phyloP scores from a whole-genome alignment of 2,797 vertebrate species.

The Limnodromus scolopaceus region DNA sequence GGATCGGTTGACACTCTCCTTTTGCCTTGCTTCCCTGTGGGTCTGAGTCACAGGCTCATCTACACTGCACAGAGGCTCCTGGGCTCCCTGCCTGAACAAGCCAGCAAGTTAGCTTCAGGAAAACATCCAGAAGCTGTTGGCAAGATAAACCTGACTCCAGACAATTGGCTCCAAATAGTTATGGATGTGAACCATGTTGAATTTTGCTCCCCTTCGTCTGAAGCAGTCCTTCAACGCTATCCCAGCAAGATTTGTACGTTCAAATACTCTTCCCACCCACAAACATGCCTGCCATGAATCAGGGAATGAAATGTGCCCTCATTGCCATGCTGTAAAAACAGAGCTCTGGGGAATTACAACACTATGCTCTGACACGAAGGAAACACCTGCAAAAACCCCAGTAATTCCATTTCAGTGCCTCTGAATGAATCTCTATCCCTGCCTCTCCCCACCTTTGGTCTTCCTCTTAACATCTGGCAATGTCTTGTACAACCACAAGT shows the following conservation, averaged over 20 bases:
- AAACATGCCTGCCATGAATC: fast-evolving
- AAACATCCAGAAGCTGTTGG: not conserved
- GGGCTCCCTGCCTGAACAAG: not conserved
- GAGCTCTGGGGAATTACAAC: not conserved
- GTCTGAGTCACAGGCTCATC: not conserved
- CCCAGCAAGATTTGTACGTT: not conserved
- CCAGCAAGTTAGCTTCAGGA: not conserved
- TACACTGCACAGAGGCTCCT: not conserved
- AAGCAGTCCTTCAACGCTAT: not conserved
- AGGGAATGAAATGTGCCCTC: not conserved
- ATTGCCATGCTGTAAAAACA: fast-evolving
- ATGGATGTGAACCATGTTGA: not conserved
- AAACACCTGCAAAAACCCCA: fast-evolving
- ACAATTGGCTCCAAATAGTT: not conserved
- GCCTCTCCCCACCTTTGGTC: fast-evolving
- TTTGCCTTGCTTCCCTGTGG: not conserved
- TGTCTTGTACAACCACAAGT: not conserved
- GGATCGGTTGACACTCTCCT: too few relatives aligned
- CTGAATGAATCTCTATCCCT: not conserved
- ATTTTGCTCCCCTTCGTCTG: not conserved
- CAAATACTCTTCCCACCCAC: not conserved
- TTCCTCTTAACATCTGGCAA: not conserved
- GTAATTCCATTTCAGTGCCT: not conserved
- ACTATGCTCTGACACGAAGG: not conserved
- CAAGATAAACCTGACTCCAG: not conserved